Evolutionary conservation across 1,140 invertebrate genomes (phyloP).

Genomic region (Matsumurasca onukii): DNA sequence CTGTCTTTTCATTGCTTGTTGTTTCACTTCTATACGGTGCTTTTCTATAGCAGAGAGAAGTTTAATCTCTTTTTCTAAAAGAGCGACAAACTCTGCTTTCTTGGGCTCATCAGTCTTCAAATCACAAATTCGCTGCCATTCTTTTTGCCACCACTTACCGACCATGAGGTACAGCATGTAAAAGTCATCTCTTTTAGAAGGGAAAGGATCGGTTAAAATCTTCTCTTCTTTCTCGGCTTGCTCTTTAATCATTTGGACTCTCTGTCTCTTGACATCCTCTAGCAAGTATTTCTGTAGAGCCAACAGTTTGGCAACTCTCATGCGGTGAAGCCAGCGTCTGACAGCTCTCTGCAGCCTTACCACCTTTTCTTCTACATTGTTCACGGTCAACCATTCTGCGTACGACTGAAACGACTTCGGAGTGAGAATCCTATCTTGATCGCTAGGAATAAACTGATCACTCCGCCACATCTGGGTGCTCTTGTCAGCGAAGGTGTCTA

Average conservation of each 20-base stretch:
- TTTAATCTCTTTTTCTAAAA: conserved; percentile 64
- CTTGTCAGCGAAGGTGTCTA: conserved; percentile 18
- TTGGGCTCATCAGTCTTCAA: conserved; percentile 58
- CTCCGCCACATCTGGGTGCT: conserved; percentile 25
- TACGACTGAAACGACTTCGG: conserved; percentile 28
- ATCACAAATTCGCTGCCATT: conserved; percentile 57
- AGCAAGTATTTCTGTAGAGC: conserved; percentile 20
- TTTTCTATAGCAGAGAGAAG: conserved; percentile 60
- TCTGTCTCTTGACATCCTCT: not conserved
- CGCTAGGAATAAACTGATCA: conserved; percentile 17
- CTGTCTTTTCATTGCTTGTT: conserved; percentile 54
- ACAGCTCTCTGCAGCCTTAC: conserved; percentile 28
- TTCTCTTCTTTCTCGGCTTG: conserved; percentile 27
- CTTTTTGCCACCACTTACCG: conserved; percentile 61
- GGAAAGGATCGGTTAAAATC: conserved; percentile 58
- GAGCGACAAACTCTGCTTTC: conserved; percentile 58
- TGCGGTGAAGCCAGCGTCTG: not conserved
- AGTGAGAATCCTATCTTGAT: conserved; percentile 29
- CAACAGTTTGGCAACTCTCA: not conserved
- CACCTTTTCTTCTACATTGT: conserved; percentile 29
- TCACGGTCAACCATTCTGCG: conserved; percentile 26
- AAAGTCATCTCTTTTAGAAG: conserved; percentile 60
- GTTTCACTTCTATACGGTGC: conserved; percentile 55
- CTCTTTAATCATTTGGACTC: conserved; percentile 16
- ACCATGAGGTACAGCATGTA: conserved; percentile 62